Conservation (phyloP, 2,888 invertebrate genomes). For the Drosophila merina region DNA sequence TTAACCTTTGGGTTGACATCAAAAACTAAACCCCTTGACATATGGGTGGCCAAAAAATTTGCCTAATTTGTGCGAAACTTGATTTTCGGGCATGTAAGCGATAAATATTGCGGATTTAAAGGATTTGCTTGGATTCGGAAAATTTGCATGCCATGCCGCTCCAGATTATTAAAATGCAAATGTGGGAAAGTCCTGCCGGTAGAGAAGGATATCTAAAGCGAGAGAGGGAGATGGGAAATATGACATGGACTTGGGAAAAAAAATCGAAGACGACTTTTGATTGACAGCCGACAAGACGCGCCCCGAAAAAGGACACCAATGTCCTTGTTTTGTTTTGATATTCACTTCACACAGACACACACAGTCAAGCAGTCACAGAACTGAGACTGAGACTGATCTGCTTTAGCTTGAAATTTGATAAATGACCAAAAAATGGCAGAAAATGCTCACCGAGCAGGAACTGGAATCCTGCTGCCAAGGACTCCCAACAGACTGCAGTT, state of each 20-base stretch:
- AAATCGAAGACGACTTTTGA: conserved; percentile 60
- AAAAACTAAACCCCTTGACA: conserved; percentile 63
- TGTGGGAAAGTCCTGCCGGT: conserved; percentile 43
- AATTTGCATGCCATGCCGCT: conserved; percentile 38
- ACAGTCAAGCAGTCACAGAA: neutral
- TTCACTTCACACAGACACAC: conserved; percentile 61
- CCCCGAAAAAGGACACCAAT: conserved; percentile 59
- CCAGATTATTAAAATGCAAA: conserved; percentile 20
- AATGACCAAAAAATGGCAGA: conserved; percentile 59
- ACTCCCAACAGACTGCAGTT: conserved; percentile 45
- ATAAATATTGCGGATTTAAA: conserved; percentile 61
- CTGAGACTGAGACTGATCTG: conserved; percentile 59
- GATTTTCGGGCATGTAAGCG: conserved; percentile 70
- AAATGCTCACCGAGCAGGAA: neutral
- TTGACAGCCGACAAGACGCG: conserved; percentile 70
- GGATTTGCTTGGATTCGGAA: conserved; percentile 43
- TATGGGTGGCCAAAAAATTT: conserved; percentile 50
- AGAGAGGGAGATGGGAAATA: neutral
- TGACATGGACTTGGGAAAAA: neutral
- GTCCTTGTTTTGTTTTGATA: conserved; percentile 76
- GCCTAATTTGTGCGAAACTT: conserved; percentile 72
- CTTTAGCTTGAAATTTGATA: conserved; percentile 75
- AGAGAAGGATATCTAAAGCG: conserved; percentile 19
- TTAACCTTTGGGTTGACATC: conserved; percentile 36
- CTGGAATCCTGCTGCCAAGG: neutral